These are phyloP conservation scores for Ophraella communa DNA, from an alignment of 2,888 invertebrate species.

Conservation along the genomic window DNA sequence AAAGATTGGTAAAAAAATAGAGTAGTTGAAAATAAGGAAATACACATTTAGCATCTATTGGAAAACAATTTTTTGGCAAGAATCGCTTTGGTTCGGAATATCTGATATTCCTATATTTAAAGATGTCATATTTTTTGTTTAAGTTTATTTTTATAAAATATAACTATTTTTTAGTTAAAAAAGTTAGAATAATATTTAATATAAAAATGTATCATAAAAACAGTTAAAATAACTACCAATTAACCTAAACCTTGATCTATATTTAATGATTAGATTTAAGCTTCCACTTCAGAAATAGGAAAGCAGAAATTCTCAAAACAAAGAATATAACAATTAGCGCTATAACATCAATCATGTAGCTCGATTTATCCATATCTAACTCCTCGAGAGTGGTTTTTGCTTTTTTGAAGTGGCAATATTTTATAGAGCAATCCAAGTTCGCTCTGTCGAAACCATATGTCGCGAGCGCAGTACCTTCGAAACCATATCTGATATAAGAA, in stretches of 20 bases:
- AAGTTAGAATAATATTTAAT: too few species aligned
- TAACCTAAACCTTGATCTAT: neutral
- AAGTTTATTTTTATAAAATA: too few species aligned
- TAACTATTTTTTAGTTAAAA: neutral
- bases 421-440: slow-evolving; percentile 81
- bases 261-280: slow-evolving; percentile 77
- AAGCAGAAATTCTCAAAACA: slow-evolving; percentile 80
- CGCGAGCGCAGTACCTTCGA: slow-evolving; percentile 92
- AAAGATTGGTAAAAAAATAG: too few species aligned
- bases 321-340: slow-evolving; percentile 82
- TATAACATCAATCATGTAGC: slow-evolving; percentile 79
- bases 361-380: slow-evolving; percentile 82
- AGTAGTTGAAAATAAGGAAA: too few species aligned
- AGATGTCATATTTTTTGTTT: neutral
- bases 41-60: too few species aligned
- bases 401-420: slow-evolving; percentile 87
- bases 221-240: neutral
- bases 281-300: slow-evolving; percentile 87
- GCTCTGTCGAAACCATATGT: slow-evolving; percentile 87
- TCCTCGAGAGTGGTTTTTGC: slow-evolving; percentile 84
- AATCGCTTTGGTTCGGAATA: neutral
- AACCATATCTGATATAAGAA: slow-evolving; percentile 94
- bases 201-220: neutral
- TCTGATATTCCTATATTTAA: neutral
- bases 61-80: neutral